Evolutionary conservation across 2,888 invertebrate species (phyloP), one percentile per base, ranked within the genome.

Genomic region (Nineta flava): DNA sequence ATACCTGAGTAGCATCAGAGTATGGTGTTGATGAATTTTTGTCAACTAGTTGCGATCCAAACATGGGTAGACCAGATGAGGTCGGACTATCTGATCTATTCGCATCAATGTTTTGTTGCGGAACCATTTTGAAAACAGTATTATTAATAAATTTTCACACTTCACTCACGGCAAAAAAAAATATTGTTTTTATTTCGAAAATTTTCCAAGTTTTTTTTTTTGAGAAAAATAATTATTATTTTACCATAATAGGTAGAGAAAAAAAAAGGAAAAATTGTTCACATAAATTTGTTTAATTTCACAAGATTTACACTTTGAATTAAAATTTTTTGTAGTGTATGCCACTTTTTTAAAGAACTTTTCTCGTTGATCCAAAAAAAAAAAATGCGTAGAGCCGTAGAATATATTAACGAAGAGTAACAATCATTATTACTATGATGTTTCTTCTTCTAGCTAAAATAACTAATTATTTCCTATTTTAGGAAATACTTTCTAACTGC

Each of bases 1-100:
- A 81, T 75, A 91, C 91, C 87, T 90, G 87, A 60, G 96, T 97
- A 55, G 96, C 96, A 76, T 97, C 96, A 63, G 94, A 90, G 74
- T 97, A 97, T 53, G 96, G 96, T 53, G 95, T 96, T 49, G 82
- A 75, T 32, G 94, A 93, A 67, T 87, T 85, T 70, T 87, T 83
- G 73, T 87, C 84, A 68, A 95, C 85, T 61, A 84, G 76, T 67
- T 88, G 85, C 51, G 93, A 94, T 59, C 94, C 93, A 71, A 94
- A 94, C 63, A 86, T 75, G 57, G 82, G 79, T 58, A 74, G 71
- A 60, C 76, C 77, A 66, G 75, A 76, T 62, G 75, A 73, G 50
- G 77, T 72, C 52, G 77, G 77, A 58, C 75, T 73, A 67, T 74
- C 69, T 59, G 74, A 72, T 62, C 73, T 64, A 59, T 71, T 71